Conservation (phyloP, 2,888 invertebrate species). For the Agrenia bidenticulata region DNA sequence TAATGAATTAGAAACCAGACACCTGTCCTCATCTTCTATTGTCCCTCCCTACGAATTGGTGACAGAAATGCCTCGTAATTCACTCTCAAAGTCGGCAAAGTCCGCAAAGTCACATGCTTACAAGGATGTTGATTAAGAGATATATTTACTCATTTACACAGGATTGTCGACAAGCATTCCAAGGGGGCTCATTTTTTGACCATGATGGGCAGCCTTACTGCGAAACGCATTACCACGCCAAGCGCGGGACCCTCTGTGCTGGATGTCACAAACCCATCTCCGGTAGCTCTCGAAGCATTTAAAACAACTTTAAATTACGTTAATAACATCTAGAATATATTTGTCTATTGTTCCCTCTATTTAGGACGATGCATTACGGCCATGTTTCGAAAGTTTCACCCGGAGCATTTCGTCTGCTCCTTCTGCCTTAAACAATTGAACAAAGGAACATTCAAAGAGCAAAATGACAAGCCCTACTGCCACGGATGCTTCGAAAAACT, state of each 20-base stretch:
- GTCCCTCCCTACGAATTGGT: too few species aligned
- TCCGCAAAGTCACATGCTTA: too few species aligned
- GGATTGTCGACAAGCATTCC: conserved; percentile 97
- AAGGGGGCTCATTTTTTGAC: conserved; percentile 97
- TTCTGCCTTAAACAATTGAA: conserved; percentile 97
- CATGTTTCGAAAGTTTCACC: conserved; percentile 98
- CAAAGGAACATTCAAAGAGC: conserved; percentile 99
- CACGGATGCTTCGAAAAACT: conserved; percentile 96
- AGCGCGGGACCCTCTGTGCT: conserved; percentile 94
- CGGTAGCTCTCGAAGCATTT: conserved; percentile 57
- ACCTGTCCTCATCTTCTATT: too few species aligned
- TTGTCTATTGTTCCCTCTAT: conserved; percentile 27
- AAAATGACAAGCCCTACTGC: conserved; percentile 98
- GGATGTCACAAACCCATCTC: conserved; percentile 97
- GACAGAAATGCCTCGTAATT: too few species aligned
- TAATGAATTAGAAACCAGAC: too few species aligned
- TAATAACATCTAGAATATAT: not conserved
- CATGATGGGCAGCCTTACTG: conserved; percentile 98
- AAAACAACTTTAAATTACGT: not conserved
- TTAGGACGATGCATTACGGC: conserved; percentile 93
- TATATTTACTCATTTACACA: too few species aligned
- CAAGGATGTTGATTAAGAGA: too few species aligned
- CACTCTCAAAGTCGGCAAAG: too few species aligned
- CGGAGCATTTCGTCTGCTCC: conserved; percentile 99
- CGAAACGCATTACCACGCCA: conserved; percentile 98